These are phyloP conservation scores for Ganaspis brasiliensis DNA, from an alignment of 2,888 invertebrate genomes.

Conservation along the genomic window DNA sequence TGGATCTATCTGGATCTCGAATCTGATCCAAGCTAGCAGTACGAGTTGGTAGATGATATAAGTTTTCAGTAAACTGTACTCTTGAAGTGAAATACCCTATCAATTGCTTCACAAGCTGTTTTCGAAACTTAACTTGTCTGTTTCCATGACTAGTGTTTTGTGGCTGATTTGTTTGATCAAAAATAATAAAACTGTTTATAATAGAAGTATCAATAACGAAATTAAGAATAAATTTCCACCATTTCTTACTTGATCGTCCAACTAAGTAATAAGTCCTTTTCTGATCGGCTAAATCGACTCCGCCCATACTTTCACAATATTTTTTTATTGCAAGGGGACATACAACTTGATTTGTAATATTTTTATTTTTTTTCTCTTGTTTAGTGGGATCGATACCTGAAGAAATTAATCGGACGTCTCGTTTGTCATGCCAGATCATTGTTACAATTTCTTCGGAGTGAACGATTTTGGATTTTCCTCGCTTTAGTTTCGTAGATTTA, in stretches of 20 bases:
- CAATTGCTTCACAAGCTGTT: constrained; percentile 33
- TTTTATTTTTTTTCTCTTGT: neutral
- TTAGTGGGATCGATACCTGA: neutral
- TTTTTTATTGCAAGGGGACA: constrained; percentile 16
- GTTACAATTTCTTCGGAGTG: neutral
- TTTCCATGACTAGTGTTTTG: neutral
- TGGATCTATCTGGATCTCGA: no score
- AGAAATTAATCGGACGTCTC: neutral
- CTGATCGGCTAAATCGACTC: constrained; percentile 6
- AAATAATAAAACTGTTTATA: constrained; percentile 48
- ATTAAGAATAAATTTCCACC: constrained; percentile 48
- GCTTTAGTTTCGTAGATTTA: neutral
- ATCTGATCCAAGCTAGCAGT: no score
- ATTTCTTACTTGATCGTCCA: constrained; percentile 37
- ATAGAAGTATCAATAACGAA: constrained; percentile 47
- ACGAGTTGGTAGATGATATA: no score
- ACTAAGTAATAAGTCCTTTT: constrained; percentile 42
- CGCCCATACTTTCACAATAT: constrained; percentile 23
- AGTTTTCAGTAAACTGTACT: no score
- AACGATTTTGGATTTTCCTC: neutral
- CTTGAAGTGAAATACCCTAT: constrained; percentile 40
- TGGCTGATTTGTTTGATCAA: constrained; percentile 29
- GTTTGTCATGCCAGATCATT: neutral
- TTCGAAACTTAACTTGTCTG: constrained; percentile 41
- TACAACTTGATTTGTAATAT: neutral